Percentiles rank a stretch among this genome's conserved stretches.
These are phyloP conservation scores for Epinotia nisella DNA, from an alignment of 2,888 invertebrate species.

Conservation along the genomic window DNA sequence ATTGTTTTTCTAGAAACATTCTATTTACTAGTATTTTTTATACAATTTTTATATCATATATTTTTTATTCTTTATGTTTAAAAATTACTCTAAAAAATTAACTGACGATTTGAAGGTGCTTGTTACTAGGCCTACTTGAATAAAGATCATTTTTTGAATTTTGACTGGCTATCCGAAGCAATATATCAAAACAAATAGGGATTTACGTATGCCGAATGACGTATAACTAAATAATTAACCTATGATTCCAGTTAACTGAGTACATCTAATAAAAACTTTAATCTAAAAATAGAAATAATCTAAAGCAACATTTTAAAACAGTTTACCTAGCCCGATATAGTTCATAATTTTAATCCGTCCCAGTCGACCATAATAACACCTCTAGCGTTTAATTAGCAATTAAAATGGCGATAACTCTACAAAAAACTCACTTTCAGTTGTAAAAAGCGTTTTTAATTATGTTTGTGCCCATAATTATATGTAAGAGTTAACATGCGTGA, in stretches of 20 bases:
- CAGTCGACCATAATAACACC: constrained; percentile 9
- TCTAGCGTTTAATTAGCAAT: constrained; percentile 33
- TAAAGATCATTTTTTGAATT: too few relatives aligned
- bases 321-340: constrained; percentile 1
- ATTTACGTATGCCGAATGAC: too few relatives aligned
- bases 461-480: constrained; percentile 29
- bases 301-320: background rate
- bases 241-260: background rate
- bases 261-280: background rate
- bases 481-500: constrained; percentile 33
- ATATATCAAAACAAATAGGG: too few relatives aligned
- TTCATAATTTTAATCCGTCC: background rate
- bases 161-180: too few relatives aligned
- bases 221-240: too few relatives aligned
- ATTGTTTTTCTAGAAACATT: too few relatives aligned
- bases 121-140: too few relatives aligned
- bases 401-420: constrained; percentile 34
- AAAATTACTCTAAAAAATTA: too few relatives aligned
- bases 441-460: constrained; percentile 27
- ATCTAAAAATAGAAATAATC: constrained; percentile 4
- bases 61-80: too few relatives aligned
- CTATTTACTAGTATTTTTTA: too few relatives aligned
- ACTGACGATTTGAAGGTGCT: too few relatives aligned
- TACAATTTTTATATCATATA: too few relatives aligned
- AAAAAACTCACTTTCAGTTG: constrained; percentile 36